A percentile compares a stretch with the other conserved stretches of the same genome.
phyloP scores from a whole-genome alignment of 2,113 vertebrate genomes.

The Jaculus jaculus region DNA sequence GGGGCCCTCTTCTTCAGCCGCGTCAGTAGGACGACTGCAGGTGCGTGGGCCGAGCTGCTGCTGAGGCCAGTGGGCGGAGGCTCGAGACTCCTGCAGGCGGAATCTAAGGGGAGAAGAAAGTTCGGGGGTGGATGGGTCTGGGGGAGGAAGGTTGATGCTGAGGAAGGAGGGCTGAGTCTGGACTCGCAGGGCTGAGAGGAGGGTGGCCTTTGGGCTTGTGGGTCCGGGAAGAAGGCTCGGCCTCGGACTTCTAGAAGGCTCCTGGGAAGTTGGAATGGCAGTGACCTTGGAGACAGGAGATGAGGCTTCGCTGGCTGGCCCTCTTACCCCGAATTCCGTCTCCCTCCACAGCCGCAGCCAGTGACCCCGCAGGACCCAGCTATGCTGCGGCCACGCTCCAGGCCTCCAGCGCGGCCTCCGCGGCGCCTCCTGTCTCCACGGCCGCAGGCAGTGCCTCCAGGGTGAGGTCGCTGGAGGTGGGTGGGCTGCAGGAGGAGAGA shows the following conservation, averaged over 20 bases:
- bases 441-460: constrained; percentile 54
- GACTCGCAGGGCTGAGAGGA: neutral
- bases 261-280: neutral
- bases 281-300: neutral
- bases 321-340: too few species aligned
- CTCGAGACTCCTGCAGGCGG: too few species aligned
- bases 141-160: neutral
- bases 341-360: constrained; percentile 80
- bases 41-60: constrained; percentile 74
- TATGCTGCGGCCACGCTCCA: constrained; percentile 90
- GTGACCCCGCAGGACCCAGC: constrained; percentile 85
- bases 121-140: neutral
- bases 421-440: constrained; percentile 21
- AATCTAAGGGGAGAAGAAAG: too few species aligned
- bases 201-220: neutral
- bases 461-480: constrained; percentile 49
- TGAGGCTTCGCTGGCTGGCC: neutral
- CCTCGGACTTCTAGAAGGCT: neutral
- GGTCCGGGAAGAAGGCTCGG: too few species aligned
- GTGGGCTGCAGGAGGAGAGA: neutral
- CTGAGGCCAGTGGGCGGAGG: neutral
- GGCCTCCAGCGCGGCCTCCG: constrained; percentile 61
- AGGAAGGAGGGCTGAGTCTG: neutral
- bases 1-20: constrained; percentile 92
- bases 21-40: constrained; percentile 80